phyloP scores from a whole-genome alignment of 2,888 invertebrate genomes.

The Caenorhabditis sp. region DNA sequence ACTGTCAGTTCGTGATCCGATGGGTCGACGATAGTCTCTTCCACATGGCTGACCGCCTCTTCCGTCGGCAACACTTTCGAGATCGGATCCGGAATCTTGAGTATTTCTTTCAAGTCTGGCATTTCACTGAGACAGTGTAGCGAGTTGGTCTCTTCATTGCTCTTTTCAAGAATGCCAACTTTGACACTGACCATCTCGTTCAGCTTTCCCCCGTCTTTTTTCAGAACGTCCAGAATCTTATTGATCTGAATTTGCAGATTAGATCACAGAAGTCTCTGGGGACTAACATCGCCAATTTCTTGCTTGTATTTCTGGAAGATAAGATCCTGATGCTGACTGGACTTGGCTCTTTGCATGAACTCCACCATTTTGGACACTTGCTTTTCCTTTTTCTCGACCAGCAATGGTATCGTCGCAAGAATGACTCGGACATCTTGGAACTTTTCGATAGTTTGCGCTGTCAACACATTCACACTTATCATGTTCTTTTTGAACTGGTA shows the following conservation, averaged over 20 bases:
- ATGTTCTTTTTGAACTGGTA: conserved; percentile 10
- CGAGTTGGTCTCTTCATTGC: background rate
- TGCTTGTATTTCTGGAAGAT: conserved; percentile 15
- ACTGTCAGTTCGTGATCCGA: too few relatives aligned
- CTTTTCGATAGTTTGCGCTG: conserved; percentile 8
- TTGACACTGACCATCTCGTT: background rate
- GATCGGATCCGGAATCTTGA: conserved; percentile 4
- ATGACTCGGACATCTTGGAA: background rate
- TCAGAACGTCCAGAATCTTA: background rate
- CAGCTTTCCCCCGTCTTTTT: conserved; percentile 1
- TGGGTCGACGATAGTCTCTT: background rate
- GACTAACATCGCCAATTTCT: conserved; percentile 5
- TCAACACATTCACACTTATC: background rate
- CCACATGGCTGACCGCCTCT: background rate
- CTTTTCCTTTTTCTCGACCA: conserved; percentile 6
- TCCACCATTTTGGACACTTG: conserved; percentile 14
- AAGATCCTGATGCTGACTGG: conserved; percentile 2
- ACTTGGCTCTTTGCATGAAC: conserved; percentile 23
- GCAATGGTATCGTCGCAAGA: background rate
- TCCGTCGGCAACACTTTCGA: background rate
- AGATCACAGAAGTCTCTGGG: background rate
- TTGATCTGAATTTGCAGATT: background rate
- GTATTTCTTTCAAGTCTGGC: background rate
- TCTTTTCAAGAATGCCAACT: background rate
- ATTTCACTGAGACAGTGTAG: background rate